Evolutionary conservation across 2,888 invertebrate species (phyloP), one percentile per base, ranked within the genome.

Genomic region (Yponomeuta cagnagella): DNA sequence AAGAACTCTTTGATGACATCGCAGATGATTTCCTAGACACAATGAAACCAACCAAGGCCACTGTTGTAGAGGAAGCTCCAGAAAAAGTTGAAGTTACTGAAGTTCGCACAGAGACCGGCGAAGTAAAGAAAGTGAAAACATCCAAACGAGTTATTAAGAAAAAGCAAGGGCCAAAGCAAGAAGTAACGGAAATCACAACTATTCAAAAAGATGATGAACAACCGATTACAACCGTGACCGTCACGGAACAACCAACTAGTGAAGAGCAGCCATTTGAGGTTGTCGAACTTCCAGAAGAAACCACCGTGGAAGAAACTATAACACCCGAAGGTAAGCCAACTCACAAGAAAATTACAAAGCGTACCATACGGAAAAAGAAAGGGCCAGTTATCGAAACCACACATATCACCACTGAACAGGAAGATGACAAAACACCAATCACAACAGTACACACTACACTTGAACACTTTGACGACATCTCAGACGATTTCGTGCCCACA

Each of bases 21-120:
- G 12, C 74, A 67, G 64, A 70, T 71, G 12, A 63, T 48, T 73
- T 0, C 68, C 74, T 4, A 74, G 67, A 70, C 75, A 75, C 72
- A 80, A 74, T 70, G 74, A 76, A 30, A 71, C 69, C 69, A 10
- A 80, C 74, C 74, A 74, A 76, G 10, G 71, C 73, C 64, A 71
- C 70, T 15, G 67, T 68, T 23, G 30, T 71, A 31, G 71, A 72
- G 68, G 72, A 72, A 43, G 3, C 23, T 30, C 71, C 71, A 6
- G 86, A 88, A 76, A 79, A 86, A 73, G 84, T 90, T 1, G 82
- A 86, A 74, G 79, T 86, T 2, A 78, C 79, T 0, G 81, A 79
- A 70, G 80, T 82, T 65, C 71, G 75, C 12, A 79, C 82, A 69
- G 64, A 71, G 48, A 73, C 76, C 74, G 78, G 77, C 8, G 75